These are phyloP conservation scores for Hecatera dysodea DNA, from an alignment of 2,888 invertebrate species.

Conservation along the genomic window DNA sequence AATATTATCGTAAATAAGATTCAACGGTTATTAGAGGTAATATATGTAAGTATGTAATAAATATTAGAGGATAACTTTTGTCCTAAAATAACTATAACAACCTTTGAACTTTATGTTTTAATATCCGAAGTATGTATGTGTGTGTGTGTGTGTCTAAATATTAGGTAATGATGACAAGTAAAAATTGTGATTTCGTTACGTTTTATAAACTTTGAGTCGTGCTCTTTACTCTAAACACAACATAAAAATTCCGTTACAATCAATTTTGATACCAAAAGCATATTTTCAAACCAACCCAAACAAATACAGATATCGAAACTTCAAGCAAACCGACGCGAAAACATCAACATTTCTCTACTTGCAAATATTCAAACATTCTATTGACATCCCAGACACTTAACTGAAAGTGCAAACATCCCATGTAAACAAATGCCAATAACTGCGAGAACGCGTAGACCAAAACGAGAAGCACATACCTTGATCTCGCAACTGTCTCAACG, in stretches of 20 bases:
- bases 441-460: constrained; percentile 15
- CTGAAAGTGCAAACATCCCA: constrained; percentile 42
- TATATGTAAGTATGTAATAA: constrained; percentile 25
- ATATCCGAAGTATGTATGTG: constrained; percentile 2
- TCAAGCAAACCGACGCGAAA: constrained; percentile 6
- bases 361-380: constrained; percentile 30
- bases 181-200: not conserved
- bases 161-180: not conserved
- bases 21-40: constrained; percentile 24
- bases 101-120: constrained; percentile 40
- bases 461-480: constrained; percentile 61
- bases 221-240: not conserved
- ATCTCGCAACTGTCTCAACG: constrained; percentile 45
- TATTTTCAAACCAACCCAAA: not conserved
- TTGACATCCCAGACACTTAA: constrained; percentile 40
- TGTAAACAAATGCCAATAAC: constrained; percentile 50
- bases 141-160: not conserved
- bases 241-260: not conserved
- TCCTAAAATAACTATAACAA: constrained; percentile 45
- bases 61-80: constrained; percentile 41
- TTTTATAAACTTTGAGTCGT: not conserved
- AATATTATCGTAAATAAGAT: constrained; percentile 45
- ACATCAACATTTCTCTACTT: constrained; percentile 21
- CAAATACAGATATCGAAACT: constrained; percentile 13
- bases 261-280: not conserved